These are phyloP conservation scores for Pandion haliaetus DNA, from an alignment of 2,113 vertebrate species.

Conservation along the genomic window DNA sequence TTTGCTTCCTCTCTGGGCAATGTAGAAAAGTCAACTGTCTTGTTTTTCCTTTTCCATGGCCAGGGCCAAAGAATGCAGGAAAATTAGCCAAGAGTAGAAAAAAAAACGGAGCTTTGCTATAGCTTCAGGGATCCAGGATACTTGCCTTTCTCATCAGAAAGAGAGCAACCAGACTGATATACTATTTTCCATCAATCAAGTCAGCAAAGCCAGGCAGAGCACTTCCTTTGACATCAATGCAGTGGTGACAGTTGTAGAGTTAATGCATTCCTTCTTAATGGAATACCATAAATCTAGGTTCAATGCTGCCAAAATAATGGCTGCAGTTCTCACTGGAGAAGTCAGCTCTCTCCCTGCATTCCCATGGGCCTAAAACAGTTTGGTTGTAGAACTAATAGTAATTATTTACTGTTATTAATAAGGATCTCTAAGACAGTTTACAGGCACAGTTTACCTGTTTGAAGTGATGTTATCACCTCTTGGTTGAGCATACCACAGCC, in stretches of 20 bases:
- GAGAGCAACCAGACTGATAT: conserved; percentile 45
- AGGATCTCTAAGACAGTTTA: not conserved
- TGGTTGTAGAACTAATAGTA: not conserved
- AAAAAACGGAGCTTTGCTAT: not conserved
- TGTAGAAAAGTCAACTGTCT: conserved; percentile 4
- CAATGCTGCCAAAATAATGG: conserved; percentile 49
- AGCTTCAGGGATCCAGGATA: conserved; percentile 29
- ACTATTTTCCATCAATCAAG: conserved; percentile 59
- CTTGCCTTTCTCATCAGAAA: conserved; percentile 48
- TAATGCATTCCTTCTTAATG: conserved; percentile 67
- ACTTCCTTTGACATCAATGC: conserved; percentile 58
- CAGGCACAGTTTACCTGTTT: not conserved
- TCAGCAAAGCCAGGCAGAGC: conserved; percentile 63
- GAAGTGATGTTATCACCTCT: not conserved
- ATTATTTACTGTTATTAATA: conserved; percentile 31
- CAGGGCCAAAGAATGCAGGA: conserved; percentile 13
- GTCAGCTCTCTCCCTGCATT: conserved; percentile 12
- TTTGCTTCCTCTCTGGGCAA: conserved; percentile 12
- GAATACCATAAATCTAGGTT: conserved; percentile 69
- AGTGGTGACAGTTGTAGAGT: conserved; percentile 60
- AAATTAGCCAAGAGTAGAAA: conserved; percentile 17
- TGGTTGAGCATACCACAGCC: not conserved
- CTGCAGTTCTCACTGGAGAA: conserved; percentile 28
- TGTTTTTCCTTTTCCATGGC: conserved; percentile 18
- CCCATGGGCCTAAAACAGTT: not conserved